These are phyloP conservation scores for Sycophila sp. DNA, from an alignment of 1,140 invertebrate genomes.

Conservation along the genomic window DNA sequence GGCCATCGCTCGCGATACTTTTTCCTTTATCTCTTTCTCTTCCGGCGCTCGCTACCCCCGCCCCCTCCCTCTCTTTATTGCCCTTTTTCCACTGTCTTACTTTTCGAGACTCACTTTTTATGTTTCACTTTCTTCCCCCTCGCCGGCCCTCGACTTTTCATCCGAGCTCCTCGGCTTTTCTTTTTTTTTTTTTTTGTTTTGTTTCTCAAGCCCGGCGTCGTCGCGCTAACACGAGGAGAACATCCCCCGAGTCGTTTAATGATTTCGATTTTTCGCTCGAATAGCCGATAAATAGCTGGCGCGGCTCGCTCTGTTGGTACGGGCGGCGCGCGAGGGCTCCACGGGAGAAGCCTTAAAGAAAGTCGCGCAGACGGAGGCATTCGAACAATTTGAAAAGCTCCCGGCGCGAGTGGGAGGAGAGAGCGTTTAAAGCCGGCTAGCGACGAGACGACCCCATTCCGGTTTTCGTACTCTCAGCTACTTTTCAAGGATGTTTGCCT, in stretches of 20 bases:
- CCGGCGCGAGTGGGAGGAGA: background rate
- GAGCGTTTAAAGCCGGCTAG: background rate
- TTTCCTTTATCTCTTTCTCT: constrained; percentile 20
- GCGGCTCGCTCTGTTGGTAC: too few species aligned
- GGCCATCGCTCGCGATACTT: constrained; percentile 21
- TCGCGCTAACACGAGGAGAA: too few species aligned
- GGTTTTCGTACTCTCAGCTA: too few species aligned
- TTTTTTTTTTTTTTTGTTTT: constrained; percentile 2
- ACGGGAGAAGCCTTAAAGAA: background rate
- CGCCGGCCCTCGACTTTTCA: background rate
- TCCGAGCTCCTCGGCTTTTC: background rate
- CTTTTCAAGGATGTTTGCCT: background rate
- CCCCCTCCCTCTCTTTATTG: background rate
- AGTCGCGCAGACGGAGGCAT: background rate
- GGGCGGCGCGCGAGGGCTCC: too few species aligned
- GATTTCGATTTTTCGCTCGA: constrained; percentile 13
- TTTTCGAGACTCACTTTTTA: constrained; percentile 1
- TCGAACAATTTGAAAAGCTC: constrained; percentile 16
- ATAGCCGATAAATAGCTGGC: constrained; percentile 16
- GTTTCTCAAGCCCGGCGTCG: too few species aligned
- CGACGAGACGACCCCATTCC: constrained; percentile 10
- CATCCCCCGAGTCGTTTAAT: background rate
- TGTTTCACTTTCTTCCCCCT: constrained; percentile 19
- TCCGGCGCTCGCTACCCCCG: background rate
- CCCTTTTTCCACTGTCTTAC: constrained; percentile 24